These are phyloP conservation scores for Hydroisotoma schaefferi DNA, from an alignment of 2,888 invertebrate species.

Conservation along the genomic window DNA sequence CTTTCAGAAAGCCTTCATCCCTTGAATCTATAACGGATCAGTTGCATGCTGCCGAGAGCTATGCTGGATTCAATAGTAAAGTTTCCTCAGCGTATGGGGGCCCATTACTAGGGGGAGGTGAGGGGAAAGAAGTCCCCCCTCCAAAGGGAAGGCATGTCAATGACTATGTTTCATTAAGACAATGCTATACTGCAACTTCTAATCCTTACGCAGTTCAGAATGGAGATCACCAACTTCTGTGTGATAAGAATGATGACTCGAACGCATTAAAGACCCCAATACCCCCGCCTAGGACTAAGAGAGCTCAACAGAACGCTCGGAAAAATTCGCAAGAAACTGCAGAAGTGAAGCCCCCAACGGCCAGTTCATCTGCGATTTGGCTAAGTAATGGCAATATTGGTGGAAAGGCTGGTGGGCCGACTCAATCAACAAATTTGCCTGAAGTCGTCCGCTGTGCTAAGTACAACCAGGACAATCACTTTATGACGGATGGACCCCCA, in stretches of 20 bases:
- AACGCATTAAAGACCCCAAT: constrained; percentile 24
- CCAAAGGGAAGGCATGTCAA: constrained; percentile 15
- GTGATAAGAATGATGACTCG: too few species aligned
- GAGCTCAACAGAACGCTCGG: background rate
- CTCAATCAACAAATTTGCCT: constrained; percentile 1
- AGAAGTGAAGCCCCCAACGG: background rate
- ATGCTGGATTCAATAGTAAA: background rate
- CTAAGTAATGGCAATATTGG: too few species aligned
- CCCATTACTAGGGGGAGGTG: background rate
- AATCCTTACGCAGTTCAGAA: background rate
- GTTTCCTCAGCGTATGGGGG: background rate
- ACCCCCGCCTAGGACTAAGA: constrained; percentile 36
- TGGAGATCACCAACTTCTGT: background rate
- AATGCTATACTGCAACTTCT: constrained; percentile 20
- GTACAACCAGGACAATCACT: background rate
- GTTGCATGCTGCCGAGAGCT: constrained; percentile 28
- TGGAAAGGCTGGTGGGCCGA: too few species aligned
- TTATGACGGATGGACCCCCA: background rate
- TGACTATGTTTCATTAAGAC: constrained; percentile 43
- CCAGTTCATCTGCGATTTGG: background rate
- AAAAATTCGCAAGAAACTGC: background rate
- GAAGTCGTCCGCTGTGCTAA: constrained; percentile 10
- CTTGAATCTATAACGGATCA: constrained; percentile 46
- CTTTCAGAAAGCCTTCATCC: constrained; percentile 45
- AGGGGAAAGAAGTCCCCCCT: background rate